Percentiles rank a stretch among this genome's conserved stretches.
Evolutionary conservation across 1,140 invertebrate genomes (phyloP).

Genomic region (Parasteatoda tepidariorum): DNA sequence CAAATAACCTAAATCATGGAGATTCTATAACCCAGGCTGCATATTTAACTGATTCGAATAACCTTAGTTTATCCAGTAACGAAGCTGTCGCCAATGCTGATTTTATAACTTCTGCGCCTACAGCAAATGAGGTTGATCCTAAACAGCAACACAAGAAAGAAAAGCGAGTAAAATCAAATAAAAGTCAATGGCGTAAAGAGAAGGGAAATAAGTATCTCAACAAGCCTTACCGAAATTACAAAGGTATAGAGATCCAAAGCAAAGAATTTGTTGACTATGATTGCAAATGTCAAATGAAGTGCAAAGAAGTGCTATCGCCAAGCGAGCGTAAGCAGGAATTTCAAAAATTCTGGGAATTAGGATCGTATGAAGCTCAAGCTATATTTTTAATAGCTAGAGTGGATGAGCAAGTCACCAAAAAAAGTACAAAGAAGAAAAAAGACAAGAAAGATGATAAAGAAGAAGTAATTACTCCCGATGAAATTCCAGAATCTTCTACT

Average conservation of each 20-base stretch:
- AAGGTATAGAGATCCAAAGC: slow-evolving; percentile 53
- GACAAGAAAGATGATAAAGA: slow-evolving; percentile 32
- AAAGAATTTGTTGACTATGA: slow-evolving; percentile 54
- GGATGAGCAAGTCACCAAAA: slow-evolving; percentile 46
- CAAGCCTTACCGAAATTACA: slow-evolving; percentile 52
- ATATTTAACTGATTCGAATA: neutral
- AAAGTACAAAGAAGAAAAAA: slow-evolving; percentile 38
- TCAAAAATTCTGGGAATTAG: slow-evolving; percentile 50
- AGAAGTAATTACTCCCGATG: too few species aligned
- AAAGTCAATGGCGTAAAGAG: slow-evolving; percentile 52
- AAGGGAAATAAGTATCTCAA: slow-evolving; percentile 52
- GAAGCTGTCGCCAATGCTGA: neutral
- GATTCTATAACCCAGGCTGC: neutral
- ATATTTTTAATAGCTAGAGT: slow-evolving; percentile 50
- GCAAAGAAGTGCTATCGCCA: slow-evolving; percentile 28
- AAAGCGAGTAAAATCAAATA: slow-evolving; percentile 29
- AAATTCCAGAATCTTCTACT: neutral
- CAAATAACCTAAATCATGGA: neutral
- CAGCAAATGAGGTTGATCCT: neutral
- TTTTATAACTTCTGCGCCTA: neutral
- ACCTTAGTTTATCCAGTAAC: neutral
- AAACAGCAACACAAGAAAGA: slow-evolving; percentile 18
- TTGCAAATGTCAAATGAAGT: slow-evolving; percentile 45
- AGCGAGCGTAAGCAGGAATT: slow-evolving; percentile 39
- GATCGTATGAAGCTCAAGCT: slow-evolving; percentile 49